Evolutionary conservation across 2,888 invertebrate genomes (phyloP).

Genomic region (Phalera bucephala): DNA sequence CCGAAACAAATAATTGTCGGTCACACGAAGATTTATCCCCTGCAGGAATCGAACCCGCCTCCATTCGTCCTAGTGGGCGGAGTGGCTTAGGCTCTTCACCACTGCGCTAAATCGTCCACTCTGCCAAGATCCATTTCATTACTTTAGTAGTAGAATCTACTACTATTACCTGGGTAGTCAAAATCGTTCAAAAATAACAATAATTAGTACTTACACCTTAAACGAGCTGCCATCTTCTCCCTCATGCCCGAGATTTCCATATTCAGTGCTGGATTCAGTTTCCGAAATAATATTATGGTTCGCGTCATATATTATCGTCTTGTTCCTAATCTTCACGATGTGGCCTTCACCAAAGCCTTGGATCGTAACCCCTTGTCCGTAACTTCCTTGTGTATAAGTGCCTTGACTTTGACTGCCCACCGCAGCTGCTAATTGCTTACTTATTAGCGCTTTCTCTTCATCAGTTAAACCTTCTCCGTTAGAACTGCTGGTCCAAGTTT

Average conservation of each 20-base stretch:
- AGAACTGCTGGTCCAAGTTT: conserved; percentile 47
- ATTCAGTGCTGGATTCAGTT: conserved; percentile 79
- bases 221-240: conserved; percentile 74
- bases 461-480: conserved; percentile 47
- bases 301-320: conserved; percentile 60
- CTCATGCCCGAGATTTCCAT: conserved; percentile 66
- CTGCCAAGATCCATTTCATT: too few relatives aligned
- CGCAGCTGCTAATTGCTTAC: conserved; percentile 45
- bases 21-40: too few relatives aligned
- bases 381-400: conserved; percentile 27
- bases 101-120: too few relatives aligned
- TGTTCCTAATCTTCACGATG: conserved; percentile 56
- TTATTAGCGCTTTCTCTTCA: conserved; percentile 59
- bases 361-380: conserved; percentile 24
- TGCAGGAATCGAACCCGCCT: too few relatives aligned
- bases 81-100: too few relatives aligned
- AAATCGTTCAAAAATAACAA: too few relatives aligned
- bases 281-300: conserved; percentile 73
- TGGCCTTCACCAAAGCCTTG: conserved; percentile 42
- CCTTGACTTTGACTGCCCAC: conserved; percentile 21
- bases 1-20: too few relatives aligned
- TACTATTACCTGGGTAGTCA: too few relatives aligned
- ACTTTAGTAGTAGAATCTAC: too few relatives aligned
- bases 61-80: too few relatives aligned
- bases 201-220: conserved; percentile 56